phyloP scores from a whole-genome alignment of 2,113 vertebrate species.

The Anser cygnoides region DNA sequence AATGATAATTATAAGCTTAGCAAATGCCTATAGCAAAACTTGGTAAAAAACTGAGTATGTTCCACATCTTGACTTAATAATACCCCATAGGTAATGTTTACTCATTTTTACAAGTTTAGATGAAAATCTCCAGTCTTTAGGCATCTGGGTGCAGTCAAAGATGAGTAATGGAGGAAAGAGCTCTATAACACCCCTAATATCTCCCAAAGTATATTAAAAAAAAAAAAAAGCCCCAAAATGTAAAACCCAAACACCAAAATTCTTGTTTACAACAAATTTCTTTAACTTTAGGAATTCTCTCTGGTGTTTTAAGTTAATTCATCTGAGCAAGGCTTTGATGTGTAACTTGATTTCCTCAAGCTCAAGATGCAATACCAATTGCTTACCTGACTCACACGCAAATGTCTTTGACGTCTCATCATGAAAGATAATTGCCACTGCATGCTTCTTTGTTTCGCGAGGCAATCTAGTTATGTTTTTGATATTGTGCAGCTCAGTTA shows the following conservation, averaged over 20 bases:
- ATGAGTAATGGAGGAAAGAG: constrained; percentile 57
- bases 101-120: constrained; percentile 49
- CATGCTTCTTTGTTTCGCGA: constrained; percentile 97
- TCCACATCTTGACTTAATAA: constrained; percentile 2
- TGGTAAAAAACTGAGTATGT: not conserved
- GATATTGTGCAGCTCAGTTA: constrained; percentile 97
- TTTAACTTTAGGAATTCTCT: constrained; percentile 51
- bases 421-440: constrained; percentile 97
- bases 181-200: constrained; percentile 4
- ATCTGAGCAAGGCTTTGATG: constrained; percentile 16
- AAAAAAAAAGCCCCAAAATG: not conserved
- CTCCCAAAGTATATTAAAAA: not conserved
- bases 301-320: constrained; percentile 16
- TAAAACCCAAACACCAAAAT: not conserved
- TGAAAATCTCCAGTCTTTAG: constrained; percentile 59
- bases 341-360: constrained; percentile 41
- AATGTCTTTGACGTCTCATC: constrained; percentile 98
- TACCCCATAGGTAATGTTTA: constrained; percentile 23
- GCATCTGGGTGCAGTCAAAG: constrained; percentile 54
- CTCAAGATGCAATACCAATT: constrained; percentile 39
- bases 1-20: not conserved
- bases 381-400: constrained; percentile 97
- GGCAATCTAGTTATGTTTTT: constrained; percentile 98
- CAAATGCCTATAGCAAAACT: not conserved
- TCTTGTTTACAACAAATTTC: constrained; percentile 42